Base-by-base conservation (phyloP, 2,888 invertebrate species). In the Timema podura region DNA sequence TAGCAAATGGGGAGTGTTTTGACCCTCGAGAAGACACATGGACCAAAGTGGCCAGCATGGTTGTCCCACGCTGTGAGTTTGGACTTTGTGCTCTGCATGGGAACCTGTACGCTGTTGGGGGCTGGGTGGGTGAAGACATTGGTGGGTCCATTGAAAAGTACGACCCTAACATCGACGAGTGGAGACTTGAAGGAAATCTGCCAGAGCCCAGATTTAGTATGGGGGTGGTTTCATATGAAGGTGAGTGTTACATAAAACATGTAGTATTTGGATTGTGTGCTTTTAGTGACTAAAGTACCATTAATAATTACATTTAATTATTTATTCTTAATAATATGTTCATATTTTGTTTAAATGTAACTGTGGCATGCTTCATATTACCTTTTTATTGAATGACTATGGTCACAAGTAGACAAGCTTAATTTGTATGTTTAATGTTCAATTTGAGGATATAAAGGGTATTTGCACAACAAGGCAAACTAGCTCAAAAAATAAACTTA, bases 121-220 rank as follows among this genome's bases (percentile, higher is more conserved):
- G 96, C 5, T 96, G 96, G 95, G 90, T 96, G 48, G 96, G 95
- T 0, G 91, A 92, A 73, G 94, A 95, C 79, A 93, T 96, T 79
- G 95, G 94, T 2, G 90, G 91, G 45, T 89, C 92, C 0, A 92
- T 96, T 74, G 96, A 96, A 80, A 87, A 90, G 76, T 96, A 93
- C 79, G 92, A 95, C 80, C 92, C 95, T 0, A 84, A 88, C 70
- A 83, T 86, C 48, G 89, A 94, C 79, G 85, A 86, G 73, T 96
- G 96, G 96, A 85, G 85, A 48, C 81, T 90, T 64, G 86, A 89
- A 70, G 94, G 91, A 0, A 87, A 89, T 77, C 87, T 96, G 83
- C 92, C 92, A 0, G 91, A 92, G 76, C 92, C 93, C 0, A 85
- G 94, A 72, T 95, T 94, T 79, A 94, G 94, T 76, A 95, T 96